Base-by-base conservation (phyloP, 2,888 invertebrate genomes). In the Rotaria socialis region DNA sequence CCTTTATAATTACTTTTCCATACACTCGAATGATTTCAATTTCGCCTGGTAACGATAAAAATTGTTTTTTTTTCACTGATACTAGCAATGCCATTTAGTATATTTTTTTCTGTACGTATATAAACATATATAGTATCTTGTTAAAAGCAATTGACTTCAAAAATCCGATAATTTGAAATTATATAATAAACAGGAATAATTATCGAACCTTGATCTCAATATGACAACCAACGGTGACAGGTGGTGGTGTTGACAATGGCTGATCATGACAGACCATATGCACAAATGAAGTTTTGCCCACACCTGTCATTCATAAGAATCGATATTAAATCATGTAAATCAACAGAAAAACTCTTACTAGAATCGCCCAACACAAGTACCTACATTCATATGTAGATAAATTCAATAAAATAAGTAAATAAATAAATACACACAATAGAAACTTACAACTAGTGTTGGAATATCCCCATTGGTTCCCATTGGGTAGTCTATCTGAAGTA, bases 161-260 rank as follows among this genome's bases (percentile, higher is more conserved):
- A 52, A 16, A 52, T 8, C 3, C 3, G 16, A 52, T 16, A 52
- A 16, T 16, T 16, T 52, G 14, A 14, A 52, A 52, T 52, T 84
- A 35, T 84, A 22, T n/a, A 10, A n/a, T 56, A 24, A 27, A 87
- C 47, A 50, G 35, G 14, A 27, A 24, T 19, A 41, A 60, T 14
- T 10, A 35, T 74, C 35, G 88, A 89, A 92, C 91, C 89, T 96
- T 96, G 0, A 97, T 96, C 92, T 98, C 97, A 1, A 97, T 95
- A 2, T 96, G 95, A 91, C 96, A 96, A 3, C 98, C 98, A 74
- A 98, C 95, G 0, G 98, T 98, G 95, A 96, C 97, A 86, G 95
- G 94, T 1, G 96, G 96, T 35, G 85, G 80, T 87, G 95, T 95
- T 86, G 93, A 92, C 7, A 96, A 93, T 0, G 95, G 94, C 88